Conservation (phyloP, 2,797 vertebrate genomes). For the Balearica regulorum region DNA sequence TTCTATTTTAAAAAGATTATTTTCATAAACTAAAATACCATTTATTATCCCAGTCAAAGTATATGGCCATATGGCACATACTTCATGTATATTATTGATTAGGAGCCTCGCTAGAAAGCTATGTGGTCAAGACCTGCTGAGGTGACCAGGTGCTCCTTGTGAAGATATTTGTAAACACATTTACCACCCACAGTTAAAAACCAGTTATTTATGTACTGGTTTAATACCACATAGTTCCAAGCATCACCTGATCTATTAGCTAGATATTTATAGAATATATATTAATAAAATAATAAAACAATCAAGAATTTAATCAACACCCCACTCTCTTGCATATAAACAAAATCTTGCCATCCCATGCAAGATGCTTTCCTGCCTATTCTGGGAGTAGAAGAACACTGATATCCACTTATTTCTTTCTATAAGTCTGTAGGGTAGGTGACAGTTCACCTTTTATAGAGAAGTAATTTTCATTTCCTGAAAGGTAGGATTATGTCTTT, state of each 20-base stretch:
- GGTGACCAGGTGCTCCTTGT: background rate
- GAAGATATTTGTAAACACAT: background rate
- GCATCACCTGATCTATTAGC: background rate
- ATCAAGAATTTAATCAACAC: background rate
- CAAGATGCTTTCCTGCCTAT: background rate
- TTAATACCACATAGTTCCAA: background rate
- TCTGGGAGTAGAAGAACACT: background rate
- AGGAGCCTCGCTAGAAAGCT: background rate
- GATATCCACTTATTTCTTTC: background rate
- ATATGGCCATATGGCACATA: background rate
- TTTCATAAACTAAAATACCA: background rate
- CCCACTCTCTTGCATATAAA: background rate
- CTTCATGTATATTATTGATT: background rate
- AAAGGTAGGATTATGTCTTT: constrained; percentile 2
- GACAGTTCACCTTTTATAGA: background rate
- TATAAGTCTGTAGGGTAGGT: background rate
- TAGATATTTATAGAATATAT: background rate
- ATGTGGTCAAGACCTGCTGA: background rate
- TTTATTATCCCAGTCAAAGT: background rate
- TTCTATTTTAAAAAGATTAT: background rate
- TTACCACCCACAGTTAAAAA: background rate
- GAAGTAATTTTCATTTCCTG: constrained; percentile 1
- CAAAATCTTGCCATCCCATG: background rate
- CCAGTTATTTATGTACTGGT: background rate
- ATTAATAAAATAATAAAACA: background rate